Percentiles rank a stretch among this genome's conserved stretches.
Evolutionary conservation across 2,888 invertebrate genomes (phyloP).

Genomic region (Cheilosia vernalis): DNA sequence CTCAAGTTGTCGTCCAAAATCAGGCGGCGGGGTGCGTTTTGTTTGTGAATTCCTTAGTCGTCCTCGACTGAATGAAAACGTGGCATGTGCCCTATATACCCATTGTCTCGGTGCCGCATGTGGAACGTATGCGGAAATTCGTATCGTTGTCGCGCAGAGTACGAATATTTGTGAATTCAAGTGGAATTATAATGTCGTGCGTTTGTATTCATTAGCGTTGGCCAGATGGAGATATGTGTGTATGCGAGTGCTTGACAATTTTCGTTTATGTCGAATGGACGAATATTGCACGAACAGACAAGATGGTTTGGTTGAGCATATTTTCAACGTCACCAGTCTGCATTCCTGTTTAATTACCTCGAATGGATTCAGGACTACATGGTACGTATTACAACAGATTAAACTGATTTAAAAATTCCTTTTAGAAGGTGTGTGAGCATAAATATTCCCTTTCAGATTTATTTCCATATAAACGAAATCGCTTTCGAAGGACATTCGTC

Average conservation of each 20-base stretch:
- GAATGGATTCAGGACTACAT: neutral
- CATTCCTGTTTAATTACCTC: conserved; percentile 29
- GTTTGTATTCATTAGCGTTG: conserved; percentile 48
- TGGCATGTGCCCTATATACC: neutral
- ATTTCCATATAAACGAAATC: conserved; percentile 68
- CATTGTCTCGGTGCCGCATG: conserved; percentile 4
- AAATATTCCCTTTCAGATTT: conserved; percentile 33
- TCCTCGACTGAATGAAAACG: conserved; percentile 19
- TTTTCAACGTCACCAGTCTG: neutral
- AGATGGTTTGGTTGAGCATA: neutral
- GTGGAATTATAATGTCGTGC: conserved; percentile 45
- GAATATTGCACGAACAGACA: neutral
- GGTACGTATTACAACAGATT: neutral
- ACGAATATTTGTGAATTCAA: conserved; percentile 50
- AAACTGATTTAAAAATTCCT: neutral
- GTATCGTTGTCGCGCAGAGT: conserved; percentile 6
- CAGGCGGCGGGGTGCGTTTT: neutral
- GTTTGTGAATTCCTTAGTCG: conserved; percentile 49
- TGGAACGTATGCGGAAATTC: conserved; percentile 1
- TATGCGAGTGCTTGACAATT: conserved; percentile 5
- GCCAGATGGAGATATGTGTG: neutral
- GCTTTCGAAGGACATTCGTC: conserved; percentile 47
- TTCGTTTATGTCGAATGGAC: neutral
- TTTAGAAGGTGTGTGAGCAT: conserved; percentile 11
- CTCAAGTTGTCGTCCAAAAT: conserved; percentile 5